These are phyloP conservation scores for Bovichtus diacanthus DNA, from an alignment of 2,797 vertebrate genomes.

Conservation along the genomic window DNA sequence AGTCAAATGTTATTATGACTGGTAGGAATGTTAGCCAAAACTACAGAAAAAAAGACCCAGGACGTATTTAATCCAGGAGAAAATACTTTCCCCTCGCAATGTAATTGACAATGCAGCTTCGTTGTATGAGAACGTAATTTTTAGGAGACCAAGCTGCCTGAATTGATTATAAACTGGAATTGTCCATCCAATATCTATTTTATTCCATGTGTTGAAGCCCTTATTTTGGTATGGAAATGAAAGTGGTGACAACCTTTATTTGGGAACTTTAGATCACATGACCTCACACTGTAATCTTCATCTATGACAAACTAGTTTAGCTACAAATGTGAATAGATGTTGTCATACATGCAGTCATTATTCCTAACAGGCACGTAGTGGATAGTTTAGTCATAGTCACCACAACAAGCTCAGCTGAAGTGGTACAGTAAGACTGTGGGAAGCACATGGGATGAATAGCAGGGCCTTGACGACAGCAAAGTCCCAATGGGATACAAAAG, in stretches of 20 bases:
- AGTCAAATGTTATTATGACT: neutral
- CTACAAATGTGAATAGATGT: slow-evolving; percentile 48
- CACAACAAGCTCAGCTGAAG: slow-evolving; percentile 33
- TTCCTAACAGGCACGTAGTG: slow-evolving; percentile 45
- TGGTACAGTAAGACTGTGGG: slow-evolving; percentile 60
- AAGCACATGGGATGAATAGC: slow-evolving; percentile 58
- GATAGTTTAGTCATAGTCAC: slow-evolving; percentile 56
- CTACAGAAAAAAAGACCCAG: neutral
- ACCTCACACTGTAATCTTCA: slow-evolving; percentile 35
- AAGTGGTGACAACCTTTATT: slow-evolving; percentile 29
- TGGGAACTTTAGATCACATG: slow-evolving; percentile 19
- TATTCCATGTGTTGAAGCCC: neutral
- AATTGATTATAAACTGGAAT: neutral
- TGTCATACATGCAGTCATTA: slow-evolving; percentile 52
- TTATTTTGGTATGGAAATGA: slow-evolving; percentile 12
- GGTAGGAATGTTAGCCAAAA: neutral
- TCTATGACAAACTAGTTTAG: slow-evolving; percentile 66
- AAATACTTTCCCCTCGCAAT: no score
- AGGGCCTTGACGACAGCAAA: slow-evolving; percentile 57
- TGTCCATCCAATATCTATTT: neutral
- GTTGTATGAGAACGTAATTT: no score
- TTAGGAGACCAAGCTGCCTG: no score
- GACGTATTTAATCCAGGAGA: no score
- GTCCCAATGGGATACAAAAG: slow-evolving; percentile 47
- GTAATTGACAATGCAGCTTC: no score